These are phyloP conservation scores for Zaprionus tsacasi DNA, from an alignment of 1,140 invertebrate genomes.

Conservation along the genomic window DNA sequence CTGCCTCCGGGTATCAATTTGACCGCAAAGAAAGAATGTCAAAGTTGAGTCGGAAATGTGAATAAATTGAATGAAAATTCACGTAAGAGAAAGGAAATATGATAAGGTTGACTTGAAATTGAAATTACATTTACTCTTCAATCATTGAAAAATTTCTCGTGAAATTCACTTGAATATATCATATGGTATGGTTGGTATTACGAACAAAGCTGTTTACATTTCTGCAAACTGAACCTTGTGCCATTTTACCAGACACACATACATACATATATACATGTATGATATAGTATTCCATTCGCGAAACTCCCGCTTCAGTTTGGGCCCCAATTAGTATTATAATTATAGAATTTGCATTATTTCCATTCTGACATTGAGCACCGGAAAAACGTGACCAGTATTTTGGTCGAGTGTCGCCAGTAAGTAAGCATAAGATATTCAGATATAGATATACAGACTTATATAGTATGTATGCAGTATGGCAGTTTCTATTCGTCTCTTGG, in stretches of 20 bases:
- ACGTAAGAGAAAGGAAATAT: conserved; percentile 1
- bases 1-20: conserved; percentile 42
- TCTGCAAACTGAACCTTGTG: conserved; percentile 9
- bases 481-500: neutral
- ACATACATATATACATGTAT: neutral
- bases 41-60: conserved; percentile 36
- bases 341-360: conserved; percentile 8
- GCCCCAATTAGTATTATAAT: conserved; percentile 1
- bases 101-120: neutral
- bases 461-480: neutral
- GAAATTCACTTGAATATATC: neutral
- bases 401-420: neutral
- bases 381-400: conserved; percentile 12
- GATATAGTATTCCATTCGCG: neutral
- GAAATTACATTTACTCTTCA: neutral
- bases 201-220: neutral
- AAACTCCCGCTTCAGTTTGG: conserved; percentile 3
- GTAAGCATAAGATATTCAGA: neutral
- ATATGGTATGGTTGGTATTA: neutral
- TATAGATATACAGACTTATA: neutral
- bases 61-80: conserved; percentile 19
- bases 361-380: conserved; percentile 10
- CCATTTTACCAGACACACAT: conserved; percentile 1
- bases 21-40: conserved; percentile 55
- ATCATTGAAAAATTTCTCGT: neutral